Conservation (phyloP, 2,797 vertebrate species). For the Choloepus didactylus region DNA sequence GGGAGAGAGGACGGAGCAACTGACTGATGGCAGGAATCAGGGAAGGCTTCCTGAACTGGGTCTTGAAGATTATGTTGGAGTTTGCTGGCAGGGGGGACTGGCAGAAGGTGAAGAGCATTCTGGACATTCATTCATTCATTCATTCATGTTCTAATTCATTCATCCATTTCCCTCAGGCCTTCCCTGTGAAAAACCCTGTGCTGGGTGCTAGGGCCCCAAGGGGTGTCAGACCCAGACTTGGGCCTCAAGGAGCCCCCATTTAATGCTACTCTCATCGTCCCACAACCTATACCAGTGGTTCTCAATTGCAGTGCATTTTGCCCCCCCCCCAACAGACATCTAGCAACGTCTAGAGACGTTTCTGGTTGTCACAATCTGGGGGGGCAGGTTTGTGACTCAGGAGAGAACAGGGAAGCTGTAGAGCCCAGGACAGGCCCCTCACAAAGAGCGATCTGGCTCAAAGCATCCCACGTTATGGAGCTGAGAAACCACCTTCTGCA, state of each 20-base stretch:
- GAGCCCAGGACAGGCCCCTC: not conserved
- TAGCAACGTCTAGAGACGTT: not conserved
- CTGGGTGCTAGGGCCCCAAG: not conserved
- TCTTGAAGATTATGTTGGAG: not conserved
- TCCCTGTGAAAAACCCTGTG: not conserved
- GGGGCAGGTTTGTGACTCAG: too few relatives aligned
- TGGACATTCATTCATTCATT: too few relatives aligned
- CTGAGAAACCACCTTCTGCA: not conserved
- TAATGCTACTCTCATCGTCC: not conserved
- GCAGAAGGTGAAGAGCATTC: not conserved
- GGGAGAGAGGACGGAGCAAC: not conserved
- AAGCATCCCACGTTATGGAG: not conserved
- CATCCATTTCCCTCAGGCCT: not conserved
- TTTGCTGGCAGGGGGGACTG: not conserved
- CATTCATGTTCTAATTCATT: not conserved
- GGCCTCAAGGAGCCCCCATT: not conserved
- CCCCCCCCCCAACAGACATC: too few relatives aligned
- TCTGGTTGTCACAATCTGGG: not conserved
- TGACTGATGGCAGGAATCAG: not conserved
- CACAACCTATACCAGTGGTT: not conserved
- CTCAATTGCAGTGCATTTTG: not conserved
- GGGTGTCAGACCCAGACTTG: not conserved
- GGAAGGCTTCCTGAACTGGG: not conserved
- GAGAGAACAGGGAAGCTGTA: not conserved
- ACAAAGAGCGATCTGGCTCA: not conserved